Percentiles rank a stretch among this genome's conserved stretches.
Conservation (phyloP, 2,113 vertebrate species). For the Notarius lentiginosus region DNA sequence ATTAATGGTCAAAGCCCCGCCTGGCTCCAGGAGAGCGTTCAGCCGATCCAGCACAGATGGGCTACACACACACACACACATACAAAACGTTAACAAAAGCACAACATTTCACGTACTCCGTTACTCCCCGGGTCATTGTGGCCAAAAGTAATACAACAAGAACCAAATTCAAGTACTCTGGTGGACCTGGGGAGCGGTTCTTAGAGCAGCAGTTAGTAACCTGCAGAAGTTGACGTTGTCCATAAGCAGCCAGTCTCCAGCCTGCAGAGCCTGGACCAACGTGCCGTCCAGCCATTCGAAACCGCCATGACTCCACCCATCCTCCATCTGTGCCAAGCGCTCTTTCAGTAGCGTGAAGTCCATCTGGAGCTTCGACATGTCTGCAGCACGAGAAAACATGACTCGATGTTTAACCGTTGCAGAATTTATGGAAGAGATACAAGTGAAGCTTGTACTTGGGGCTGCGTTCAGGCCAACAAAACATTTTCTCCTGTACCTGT, state of each 20-base stretch:
- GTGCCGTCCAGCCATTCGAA: conserved; percentile 97
- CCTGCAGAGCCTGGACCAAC: conserved; percentile 87
- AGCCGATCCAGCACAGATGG: conserved; percentile 95
- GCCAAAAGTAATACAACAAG: background rate
- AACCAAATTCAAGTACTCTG: background rate
- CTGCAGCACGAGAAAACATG: conserved; percentile 65
- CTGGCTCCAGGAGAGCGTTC: conserved; percentile 93
- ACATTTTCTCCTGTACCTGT: conserved; percentile 62
- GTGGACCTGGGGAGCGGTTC: background rate
- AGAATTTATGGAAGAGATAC: no score
- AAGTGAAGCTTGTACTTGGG: no score
- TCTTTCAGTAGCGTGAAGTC: conserved; percentile 85
- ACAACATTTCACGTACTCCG: background rate
- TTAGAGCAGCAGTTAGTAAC: conserved; percentile 63
- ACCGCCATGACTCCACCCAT: conserved; percentile 79
- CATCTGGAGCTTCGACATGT: conserved; percentile 86
- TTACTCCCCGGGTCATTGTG: background rate
- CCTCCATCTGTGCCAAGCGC: conserved; percentile 79
- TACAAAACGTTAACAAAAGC: background rate
- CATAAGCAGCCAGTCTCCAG: conserved; percentile 97
- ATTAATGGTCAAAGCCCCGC: conserved; percentile 88
- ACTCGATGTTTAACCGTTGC: background rate
- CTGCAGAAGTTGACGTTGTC: conserved; percentile 99
- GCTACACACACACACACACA: conserved; percentile 62
- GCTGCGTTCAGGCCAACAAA: no score